phyloP scores from a whole-genome alignment of 2,113 vertebrate genomes.

The Rhagologus leucostigma region DNA sequence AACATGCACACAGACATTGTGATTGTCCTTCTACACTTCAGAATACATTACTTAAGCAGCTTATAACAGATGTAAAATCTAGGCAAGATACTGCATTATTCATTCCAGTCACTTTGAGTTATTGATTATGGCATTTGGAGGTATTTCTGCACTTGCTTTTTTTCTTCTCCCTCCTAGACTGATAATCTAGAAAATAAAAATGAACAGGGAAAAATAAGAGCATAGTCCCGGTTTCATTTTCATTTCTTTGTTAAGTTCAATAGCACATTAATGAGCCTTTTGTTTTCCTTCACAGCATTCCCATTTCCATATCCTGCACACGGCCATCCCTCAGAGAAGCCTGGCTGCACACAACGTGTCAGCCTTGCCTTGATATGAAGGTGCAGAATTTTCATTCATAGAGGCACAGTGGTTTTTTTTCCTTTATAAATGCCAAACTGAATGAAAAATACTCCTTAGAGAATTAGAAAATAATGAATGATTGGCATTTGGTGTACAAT shows the following conservation, averaged over 20 bases:
- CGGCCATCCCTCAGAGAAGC: neutral
- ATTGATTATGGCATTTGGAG: constrained; percentile 30
- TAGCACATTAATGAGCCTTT: neutral
- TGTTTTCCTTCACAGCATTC: neutral
- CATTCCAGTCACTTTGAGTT: constrained; percentile 14
- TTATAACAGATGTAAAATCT: neutral
- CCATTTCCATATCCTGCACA: neutral
- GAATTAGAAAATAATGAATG: constrained; percentile 59
- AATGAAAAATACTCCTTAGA: constrained; percentile 48
- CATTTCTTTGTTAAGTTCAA: neutral
- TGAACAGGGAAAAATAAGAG: neutral
- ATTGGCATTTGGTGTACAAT: constrained; percentile 59
- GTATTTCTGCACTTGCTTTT: neutral
- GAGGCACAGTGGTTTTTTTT: neutral
- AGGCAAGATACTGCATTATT: constrained; percentile 2
- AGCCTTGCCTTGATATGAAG: neutral
- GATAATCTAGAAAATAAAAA: constrained; percentile 28
- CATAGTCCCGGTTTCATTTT: neutral
- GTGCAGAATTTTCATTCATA: constrained; percentile 20
- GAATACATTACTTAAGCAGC: neutral
- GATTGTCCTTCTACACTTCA: neutral
- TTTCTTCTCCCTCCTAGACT: neutral
- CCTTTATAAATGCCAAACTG: constrained; percentile 25
- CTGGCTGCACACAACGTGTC: neutral
- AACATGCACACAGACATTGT: neutral